phyloP scores from a whole-genome alignment of 2,888 invertebrate species.

The Tipula unca region DNA sequence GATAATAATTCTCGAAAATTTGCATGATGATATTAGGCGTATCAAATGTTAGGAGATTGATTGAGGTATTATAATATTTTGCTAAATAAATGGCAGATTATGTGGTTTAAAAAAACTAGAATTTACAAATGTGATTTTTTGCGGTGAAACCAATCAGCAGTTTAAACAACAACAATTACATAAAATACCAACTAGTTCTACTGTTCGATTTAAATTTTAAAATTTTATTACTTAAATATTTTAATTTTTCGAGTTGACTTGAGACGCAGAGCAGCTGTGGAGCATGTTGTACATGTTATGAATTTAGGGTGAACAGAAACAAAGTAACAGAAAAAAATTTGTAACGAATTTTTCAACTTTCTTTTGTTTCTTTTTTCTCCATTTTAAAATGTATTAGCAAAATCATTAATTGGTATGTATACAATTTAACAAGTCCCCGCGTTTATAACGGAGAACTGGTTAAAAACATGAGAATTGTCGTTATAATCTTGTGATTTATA shows the following conservation, averaged over 20 bases:
- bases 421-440: too few relatives aligned
- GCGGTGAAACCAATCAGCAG: not conserved
- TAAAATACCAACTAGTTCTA: not conserved
- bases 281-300: not conserved
- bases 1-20: not conserved
- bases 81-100: not conserved
- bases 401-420: too few relatives aligned
- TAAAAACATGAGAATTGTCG: too few relatives aligned
- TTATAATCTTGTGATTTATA: too few relatives aligned
- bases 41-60: not conserved
- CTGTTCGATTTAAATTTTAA: not conserved
- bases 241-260: not conserved
- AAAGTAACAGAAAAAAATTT: not conserved
- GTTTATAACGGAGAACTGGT: too few relatives aligned
- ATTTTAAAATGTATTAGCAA: too few relatives aligned
- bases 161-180: too few relatives aligned
- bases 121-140: too few relatives aligned
- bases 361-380: too few relatives aligned
- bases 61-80: not conserved
- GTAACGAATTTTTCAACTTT: not conserved
- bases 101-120: not conserved
- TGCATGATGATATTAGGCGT: not conserved
- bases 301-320: not conserved
- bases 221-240: not conserved
- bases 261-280: not conserved